Percentiles rank a stretch among this genome's conserved stretches.
Conservation (phyloP, 2,113 vertebrate species). For the Odocoileus hemionus region DNA sequence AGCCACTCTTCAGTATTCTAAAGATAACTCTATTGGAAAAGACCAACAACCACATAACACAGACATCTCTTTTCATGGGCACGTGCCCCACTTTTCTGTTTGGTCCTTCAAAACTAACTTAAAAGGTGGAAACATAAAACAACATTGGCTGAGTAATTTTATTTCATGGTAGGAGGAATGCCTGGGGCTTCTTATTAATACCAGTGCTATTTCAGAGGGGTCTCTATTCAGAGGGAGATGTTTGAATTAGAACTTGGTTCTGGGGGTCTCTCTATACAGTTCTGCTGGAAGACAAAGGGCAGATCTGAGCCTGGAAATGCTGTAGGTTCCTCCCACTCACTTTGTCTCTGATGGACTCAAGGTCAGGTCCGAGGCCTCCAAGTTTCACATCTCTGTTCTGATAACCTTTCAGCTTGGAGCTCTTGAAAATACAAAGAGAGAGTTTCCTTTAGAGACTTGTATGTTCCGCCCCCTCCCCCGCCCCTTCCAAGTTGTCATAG, state of each 20-base stretch:
- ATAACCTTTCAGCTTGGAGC: slow-evolving; percentile 79
- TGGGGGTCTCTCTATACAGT: not conserved
- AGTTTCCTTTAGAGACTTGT: not conserved
- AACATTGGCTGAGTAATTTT: not conserved
- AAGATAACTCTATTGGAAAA: not conserved
- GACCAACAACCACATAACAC: not conserved
- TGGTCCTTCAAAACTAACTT: not conserved
- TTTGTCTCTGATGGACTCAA: slow-evolving; percentile 81
- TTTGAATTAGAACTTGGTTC: not conserved
- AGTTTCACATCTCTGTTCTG: slow-evolving; percentile 81
- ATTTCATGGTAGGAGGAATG: not conserved
- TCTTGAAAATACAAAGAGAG: slow-evolving; percentile 69
- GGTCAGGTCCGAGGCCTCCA: slow-evolving; percentile 89
- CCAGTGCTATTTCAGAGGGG: not conserved
- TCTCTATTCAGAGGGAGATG: not conserved
- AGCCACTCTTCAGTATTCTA: slow-evolving; percentile 42
- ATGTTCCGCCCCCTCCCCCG: not conserved
- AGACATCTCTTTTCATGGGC: not conserved
- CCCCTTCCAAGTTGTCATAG: not conserved
- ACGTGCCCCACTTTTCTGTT: not conserved
- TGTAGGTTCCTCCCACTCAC: slow-evolving; percentile 75
- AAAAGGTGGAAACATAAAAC: not conserved
- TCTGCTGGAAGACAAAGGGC: not conserved
- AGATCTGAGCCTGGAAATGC: not conserved
- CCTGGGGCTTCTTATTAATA: not conserved